These are phyloP conservation scores for Selenia dentaria DNA, from an alignment of 2,888 invertebrate genomes.

Conservation along the genomic window DNA sequence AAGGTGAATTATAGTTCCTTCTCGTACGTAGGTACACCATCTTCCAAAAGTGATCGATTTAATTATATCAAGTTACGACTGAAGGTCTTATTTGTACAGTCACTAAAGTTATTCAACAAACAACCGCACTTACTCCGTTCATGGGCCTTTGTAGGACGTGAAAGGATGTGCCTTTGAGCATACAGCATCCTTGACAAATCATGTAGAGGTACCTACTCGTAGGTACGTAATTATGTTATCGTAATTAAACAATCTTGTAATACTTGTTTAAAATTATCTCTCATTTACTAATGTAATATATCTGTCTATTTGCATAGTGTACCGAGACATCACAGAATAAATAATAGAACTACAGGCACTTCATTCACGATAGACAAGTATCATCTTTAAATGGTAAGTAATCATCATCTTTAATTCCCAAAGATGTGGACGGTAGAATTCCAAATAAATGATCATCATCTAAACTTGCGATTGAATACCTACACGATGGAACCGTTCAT, in stretches of 20 bases:
- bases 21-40: too few relatives aligned
- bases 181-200: constrained; percentile 57
- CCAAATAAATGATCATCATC: constrained; percentile 61
- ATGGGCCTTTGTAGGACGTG: constrained; percentile 48
- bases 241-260: too few relatives aligned
- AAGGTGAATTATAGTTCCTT: too few relatives aligned
- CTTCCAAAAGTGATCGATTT: too few relatives aligned
- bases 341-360: background rate
- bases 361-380: constrained; percentile 41
- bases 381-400: constrained; percentile 65
- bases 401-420: constrained; percentile 66
- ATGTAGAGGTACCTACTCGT: constrained; percentile 16
- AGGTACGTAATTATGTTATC: too few relatives aligned
- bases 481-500: too few relatives aligned
- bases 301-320: too few relatives aligned
- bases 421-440: constrained; percentile 47
- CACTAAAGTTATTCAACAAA: constrained; percentile 5
- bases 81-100: constrained; percentile 1
- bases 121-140: too few relatives aligned
- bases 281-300: too few relatives aligned
- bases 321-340: too few relatives aligned
- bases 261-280: too few relatives aligned
- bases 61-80: too few relatives aligned
- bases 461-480: constrained; percentile 55
- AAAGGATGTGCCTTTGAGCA: constrained; percentile 56